Base-by-base conservation (phyloP, 2,113 vertebrate genomes). In the Brachyhypopomus gauderio region DNA sequence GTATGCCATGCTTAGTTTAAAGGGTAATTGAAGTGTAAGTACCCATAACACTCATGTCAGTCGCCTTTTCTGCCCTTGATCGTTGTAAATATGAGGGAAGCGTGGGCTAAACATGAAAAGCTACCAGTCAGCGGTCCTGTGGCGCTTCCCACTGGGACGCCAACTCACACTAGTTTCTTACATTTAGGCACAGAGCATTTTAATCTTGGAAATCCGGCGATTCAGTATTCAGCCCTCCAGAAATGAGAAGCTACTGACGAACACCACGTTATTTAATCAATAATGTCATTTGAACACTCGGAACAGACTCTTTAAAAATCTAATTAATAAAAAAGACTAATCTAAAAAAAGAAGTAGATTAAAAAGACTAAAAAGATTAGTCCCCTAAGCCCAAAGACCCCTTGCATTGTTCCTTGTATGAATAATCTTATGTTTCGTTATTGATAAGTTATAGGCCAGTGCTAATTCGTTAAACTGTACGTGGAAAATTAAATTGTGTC, bases 111-210 rank as follows among this genome's bases (percentile, higher is more conserved):
- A 14, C 45, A 52, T 52, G 45, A 8, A 45, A 45, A 45, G 3
- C 41, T 45, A 5, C 2, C 5, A 45, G 6, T 52, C 19, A 74
- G 52, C 58, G 19, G 52, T 58, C 56, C n/a, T 12, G 16, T 19
- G 52, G 16, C 45, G 25, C 3, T 5, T 58, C 25, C 17, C 20
- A 2, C 3, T 58, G 72, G 27, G 25, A 58, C 4, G 55, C 62
- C 76, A 67, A 41, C 76, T 67, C 48, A 76, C 75, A 63, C 23
- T 77, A 45, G 36, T 38, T 38, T 45, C 36, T 55, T 25, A 36
- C 60, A 66, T 11, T 27, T 9, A 30, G 20, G 19, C 27, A 38
- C 16, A 41, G 41, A 41, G 7, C 41, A 41, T 41, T 41, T 41
- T 11, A 7, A 7, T 52, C 45, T 52, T 52, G 45, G 45, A 52